Evolutionary conservation across 1,140 invertebrate species (phyloP).

Genomic region (Drosophila insularis): DNA sequence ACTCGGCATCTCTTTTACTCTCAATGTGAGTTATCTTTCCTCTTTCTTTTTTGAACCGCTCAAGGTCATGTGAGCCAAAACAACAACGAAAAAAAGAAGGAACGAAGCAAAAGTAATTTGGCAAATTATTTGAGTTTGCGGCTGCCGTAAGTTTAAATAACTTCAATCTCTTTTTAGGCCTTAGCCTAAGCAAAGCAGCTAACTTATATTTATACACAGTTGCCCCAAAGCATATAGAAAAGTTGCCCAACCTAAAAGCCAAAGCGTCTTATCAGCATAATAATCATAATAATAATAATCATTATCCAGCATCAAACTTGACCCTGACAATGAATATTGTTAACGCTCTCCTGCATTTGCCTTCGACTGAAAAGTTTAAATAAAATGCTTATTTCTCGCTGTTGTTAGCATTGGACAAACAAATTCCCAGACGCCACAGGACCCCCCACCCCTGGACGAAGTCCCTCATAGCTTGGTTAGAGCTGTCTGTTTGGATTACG

Average conservation of each 20-base stretch:
- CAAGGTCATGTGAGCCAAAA: constrained; percentile 51
- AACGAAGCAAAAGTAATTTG: constrained; percentile 71
- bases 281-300: constrained; percentile 34
- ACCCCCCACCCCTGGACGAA: not conserved
- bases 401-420: constrained; percentile 59
- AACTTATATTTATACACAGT: constrained; percentile 54
- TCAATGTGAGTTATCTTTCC: not conserved
- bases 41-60: not conserved
- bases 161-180: constrained; percentile 60
- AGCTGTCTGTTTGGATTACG: constrained; percentile 46
- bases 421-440: constrained; percentile 21
- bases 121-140: constrained; percentile 78
- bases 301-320: constrained; percentile 48
- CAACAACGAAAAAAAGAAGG: constrained; percentile 1
- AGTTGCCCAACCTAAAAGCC: constrained; percentile 66
- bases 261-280: constrained; percentile 62
- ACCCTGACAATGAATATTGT: constrained; percentile 72
- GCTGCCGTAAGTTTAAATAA: constrained; percentile 74
- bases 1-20: not conserved
- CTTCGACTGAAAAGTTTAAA: constrained; percentile 38
- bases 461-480: not conserved
- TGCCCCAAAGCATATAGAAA: constrained; percentile 31
- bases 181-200: constrained; percentile 37
- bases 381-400: constrained; percentile 30
- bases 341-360: constrained; percentile 30